phyloP scores from a whole-genome alignment of 1,140 invertebrate species.

The Daktulosphaira vitifoliae region DNA sequence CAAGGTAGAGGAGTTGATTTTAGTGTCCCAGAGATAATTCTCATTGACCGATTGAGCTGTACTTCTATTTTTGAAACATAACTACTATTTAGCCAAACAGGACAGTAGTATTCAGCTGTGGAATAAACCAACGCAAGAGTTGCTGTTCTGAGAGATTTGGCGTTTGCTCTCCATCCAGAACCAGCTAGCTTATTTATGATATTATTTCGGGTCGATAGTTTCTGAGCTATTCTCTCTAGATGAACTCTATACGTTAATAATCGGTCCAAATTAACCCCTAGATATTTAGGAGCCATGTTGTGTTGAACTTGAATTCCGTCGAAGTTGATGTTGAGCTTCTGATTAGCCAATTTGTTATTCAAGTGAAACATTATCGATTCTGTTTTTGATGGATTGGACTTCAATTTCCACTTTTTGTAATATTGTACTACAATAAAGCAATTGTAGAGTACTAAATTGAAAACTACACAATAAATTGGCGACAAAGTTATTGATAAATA shows the following conservation, averaged over 20 bases:
- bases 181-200: constrained; percentile 11
- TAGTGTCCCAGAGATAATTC: too few relatives aligned
- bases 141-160: constrained; percentile 10
- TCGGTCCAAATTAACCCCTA: constrained; percentile 25
- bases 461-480: too few relatives aligned
- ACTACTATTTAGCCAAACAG: too few relatives aligned
- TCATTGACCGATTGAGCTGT: constrained; percentile 4
- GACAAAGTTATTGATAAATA: too few relatives aligned
- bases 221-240: constrained; percentile 18
- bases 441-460: too few relatives aligned
- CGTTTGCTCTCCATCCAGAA: constrained; percentile 8
- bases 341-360: constrained; percentile 4
- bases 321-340: constrained; percentile 3
- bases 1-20: too few relatives aligned
- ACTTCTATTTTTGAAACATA: constrained; percentile 14
- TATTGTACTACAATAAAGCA: too few relatives aligned
- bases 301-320: constrained; percentile 2
- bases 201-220: too few relatives aligned
- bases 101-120: too few relatives aligned
- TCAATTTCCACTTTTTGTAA: constrained; percentile 16
- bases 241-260: constrained; percentile 21
- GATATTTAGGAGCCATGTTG: constrained; percentile 12
- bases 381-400: constrained; percentile 23
- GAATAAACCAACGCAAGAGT: constrained; percentile 31
- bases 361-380: constrained; percentile 19